phyloP scores from a whole-genome alignment of 1,140 invertebrate genomes.

The Samia ricini region DNA sequence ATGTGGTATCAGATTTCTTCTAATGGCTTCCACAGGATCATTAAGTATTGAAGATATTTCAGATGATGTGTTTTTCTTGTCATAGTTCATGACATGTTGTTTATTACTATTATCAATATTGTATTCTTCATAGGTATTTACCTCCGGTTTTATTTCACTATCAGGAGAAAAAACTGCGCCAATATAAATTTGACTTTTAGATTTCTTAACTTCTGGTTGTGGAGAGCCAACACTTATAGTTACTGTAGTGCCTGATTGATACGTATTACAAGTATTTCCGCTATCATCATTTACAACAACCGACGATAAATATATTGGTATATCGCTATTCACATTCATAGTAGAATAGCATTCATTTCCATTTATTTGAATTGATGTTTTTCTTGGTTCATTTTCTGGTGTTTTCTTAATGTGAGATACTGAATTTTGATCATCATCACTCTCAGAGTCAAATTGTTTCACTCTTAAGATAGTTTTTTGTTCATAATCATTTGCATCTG shows the following conservation, averaged over 20 bases:
- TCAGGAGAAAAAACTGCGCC: conserved; percentile 56
- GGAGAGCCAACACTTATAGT: conserved; percentile 77
- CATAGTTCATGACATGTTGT: conserved; percentile 14
- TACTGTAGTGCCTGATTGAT: conserved; percentile 76
- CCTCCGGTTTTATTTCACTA: conserved; percentile 42
- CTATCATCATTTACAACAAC: conserved; percentile 80
- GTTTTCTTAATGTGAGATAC: conserved; percentile 36
- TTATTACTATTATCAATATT: conserved; percentile 36
- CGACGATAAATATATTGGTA: conserved; percentile 82
- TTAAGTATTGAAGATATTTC: conserved; percentile 78
- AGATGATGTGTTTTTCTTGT: conserved; percentile 36
- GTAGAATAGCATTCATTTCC: conserved; percentile 84
- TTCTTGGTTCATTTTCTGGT: conserved; percentile 74
- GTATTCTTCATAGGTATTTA: conserved; percentile 68
- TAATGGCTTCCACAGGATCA: conserved; percentile 85
- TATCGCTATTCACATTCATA: conserved; percentile 80
- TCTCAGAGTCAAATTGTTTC: conserved; percentile 74
- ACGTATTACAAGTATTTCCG: conserved; percentile 60
- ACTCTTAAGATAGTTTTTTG: conserved; percentile 66
- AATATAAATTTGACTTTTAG: conserved; percentile 75
- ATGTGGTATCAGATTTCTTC: conserved; percentile 84
- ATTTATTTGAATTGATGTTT: conserved; percentile 87
- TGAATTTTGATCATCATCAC: conserved; percentile 52
- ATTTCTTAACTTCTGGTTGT: conserved; percentile 57
- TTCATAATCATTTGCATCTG: conserved; percentile 67